Conservation (phyloP, 2,888 invertebrate species). For the Stomorhina lunata region DNA sequence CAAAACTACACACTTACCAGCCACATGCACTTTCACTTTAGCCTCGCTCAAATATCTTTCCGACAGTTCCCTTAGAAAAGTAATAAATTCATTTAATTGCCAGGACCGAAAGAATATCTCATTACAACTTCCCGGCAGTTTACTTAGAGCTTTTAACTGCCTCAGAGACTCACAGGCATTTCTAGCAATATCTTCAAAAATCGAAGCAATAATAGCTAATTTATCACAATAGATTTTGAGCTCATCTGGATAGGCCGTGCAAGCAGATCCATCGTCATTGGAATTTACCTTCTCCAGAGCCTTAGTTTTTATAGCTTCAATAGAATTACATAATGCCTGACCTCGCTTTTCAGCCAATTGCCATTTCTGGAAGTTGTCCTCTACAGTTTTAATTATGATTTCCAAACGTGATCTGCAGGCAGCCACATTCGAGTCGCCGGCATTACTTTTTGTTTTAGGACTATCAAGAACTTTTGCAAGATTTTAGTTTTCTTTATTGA, state of each 20-base stretch:
- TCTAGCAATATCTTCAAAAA: slow-evolving; percentile 73
- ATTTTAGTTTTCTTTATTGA: background rate
- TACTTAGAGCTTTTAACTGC: slow-evolving; percentile 72
- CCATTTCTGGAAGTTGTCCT: slow-evolving; percentile 76
- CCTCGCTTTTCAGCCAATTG: slow-evolving; percentile 76
- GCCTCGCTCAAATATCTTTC: slow-evolving; percentile 72
- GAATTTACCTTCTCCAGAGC: slow-evolving; percentile 67
- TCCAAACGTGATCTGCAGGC: slow-evolving; percentile 72
- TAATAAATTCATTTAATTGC: slow-evolving; percentile 72
- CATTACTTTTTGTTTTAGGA: slow-evolving; percentile 65
- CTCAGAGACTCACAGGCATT: slow-evolving; percentile 70
- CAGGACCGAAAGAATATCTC: slow-evolving; percentile 75
- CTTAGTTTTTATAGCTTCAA: slow-evolving; percentile 75
- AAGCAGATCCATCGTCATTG: slow-evolving; percentile 1
- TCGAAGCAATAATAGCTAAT: slow-evolving; percentile 72
- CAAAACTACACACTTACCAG: too few relatives aligned
- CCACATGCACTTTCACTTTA: slow-evolving; percentile 72
- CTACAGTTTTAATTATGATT: slow-evolving; percentile 68
- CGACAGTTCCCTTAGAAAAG: slow-evolving; percentile 70
- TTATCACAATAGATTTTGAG: slow-evolving; percentile 73
- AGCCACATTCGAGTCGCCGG: slow-evolving; percentile 69
- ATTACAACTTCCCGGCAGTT: slow-evolving; percentile 69
- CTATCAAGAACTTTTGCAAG: slow-evolving; percentile 71
- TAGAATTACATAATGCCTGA: slow-evolving; percentile 73
- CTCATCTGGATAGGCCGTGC: slow-evolving; percentile 71